These are phyloP conservation scores for Tyrannus savana DNA, from an alignment of 2,113 vertebrate species.

Conservation along the genomic window DNA sequence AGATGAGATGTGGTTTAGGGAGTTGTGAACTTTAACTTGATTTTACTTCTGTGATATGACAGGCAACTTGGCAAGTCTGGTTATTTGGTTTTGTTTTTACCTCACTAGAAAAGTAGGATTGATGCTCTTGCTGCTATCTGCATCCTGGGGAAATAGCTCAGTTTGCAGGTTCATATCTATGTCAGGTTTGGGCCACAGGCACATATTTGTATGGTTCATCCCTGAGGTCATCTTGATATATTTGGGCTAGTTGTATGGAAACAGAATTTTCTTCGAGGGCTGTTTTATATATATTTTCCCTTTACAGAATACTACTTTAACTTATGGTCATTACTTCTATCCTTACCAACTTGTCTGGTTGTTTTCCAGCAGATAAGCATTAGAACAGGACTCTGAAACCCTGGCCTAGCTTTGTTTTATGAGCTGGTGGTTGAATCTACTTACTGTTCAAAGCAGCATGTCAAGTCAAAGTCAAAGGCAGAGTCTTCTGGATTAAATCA, in stretches of 20 bases:
- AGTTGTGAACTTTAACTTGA: not conserved
- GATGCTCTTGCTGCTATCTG: not conserved
- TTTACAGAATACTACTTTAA: not conserved
- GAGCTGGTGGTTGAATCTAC: not conserved
- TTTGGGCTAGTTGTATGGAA: not conserved
- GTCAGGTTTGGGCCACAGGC: not conserved
- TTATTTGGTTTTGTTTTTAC: not conserved
- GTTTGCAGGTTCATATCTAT: not conserved
- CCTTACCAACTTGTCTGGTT: not conserved
- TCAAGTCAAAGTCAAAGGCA: not conserved
- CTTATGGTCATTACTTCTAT: not conserved
- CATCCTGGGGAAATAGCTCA: not conserved
- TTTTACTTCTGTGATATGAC: not conserved
- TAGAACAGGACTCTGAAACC: not conserved
- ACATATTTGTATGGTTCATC: accelerated
- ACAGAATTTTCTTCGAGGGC: not conserved
- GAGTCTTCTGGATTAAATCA: not conserved
- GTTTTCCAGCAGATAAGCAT: not conserved
- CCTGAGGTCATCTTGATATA: not conserved
- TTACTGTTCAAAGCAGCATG: not conserved
- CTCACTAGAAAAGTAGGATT: not conserved
- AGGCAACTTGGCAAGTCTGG: not conserved
- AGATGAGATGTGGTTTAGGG: not conserved
- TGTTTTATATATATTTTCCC: not conserved
- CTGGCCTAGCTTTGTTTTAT: not conserved